These are phyloP conservation scores for Spea bombifrons DNA, from an alignment of 2,113 vertebrate species.

Conservation along the genomic window DNA sequence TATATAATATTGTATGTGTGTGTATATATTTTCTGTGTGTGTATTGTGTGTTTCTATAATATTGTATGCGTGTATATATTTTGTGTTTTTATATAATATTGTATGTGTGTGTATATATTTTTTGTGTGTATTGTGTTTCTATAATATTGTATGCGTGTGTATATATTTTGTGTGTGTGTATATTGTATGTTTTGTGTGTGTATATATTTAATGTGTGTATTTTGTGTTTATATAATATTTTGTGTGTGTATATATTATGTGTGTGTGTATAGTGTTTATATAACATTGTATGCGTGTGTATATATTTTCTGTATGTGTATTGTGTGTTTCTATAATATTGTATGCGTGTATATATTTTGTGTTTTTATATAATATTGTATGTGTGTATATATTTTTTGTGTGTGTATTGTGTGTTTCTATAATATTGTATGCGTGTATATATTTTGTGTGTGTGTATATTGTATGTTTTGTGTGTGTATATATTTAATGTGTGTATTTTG, in stretches of 20 bases:
- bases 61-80: neutral
- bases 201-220: too few species aligned
- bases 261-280: too few species aligned
- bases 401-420: neutral
- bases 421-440: neutral
- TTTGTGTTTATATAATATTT: too few species aligned
- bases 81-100: neutral
- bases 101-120: neutral
- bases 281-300: too few species aligned
- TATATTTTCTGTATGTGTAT: neutral
- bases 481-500: neutral
- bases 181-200: too few species aligned
- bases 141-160: neutral
- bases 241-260: neutral
- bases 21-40: too few species aligned
- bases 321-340: neutral
- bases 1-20: too few species aligned
- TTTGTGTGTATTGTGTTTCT: neutral
- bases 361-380: neutral
- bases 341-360: neutral
- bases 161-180: too few species aligned
- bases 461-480: neutral
- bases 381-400: too few species aligned
- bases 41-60: constrained; percentile 3
- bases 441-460: neutral